These are phyloP conservation scores for Harpalus rufipes DNA, from an alignment of 2,888 invertebrate genomes.

Conservation along the genomic window DNA sequence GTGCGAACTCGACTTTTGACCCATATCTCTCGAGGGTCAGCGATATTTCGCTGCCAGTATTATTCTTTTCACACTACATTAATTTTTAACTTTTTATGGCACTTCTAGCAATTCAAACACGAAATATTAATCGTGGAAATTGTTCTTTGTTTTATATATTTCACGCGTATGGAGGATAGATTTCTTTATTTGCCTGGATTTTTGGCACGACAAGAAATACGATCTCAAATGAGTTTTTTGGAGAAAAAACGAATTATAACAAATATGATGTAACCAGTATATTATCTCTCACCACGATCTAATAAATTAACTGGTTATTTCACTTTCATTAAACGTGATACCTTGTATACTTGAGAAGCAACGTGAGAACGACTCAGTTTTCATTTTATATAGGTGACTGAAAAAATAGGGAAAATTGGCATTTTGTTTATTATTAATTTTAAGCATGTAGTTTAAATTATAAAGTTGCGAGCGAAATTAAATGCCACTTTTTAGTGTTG, in stretches of 20 bases:
- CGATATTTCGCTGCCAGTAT: slow-evolving; percentile 2
- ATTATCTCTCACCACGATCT: no score
- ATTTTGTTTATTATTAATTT: no score
- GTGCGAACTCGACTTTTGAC: slow-evolving; percentile 18
- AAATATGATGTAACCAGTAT: no score
- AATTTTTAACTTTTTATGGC: slow-evolving; percentile 24
- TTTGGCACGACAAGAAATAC: neutral
- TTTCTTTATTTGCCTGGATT: neutral
- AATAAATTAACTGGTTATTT: no score
- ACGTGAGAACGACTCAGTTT: no score
- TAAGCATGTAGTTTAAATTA: no score
- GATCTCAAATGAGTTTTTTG: neutral
- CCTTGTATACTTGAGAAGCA: no score
- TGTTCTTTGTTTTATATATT: slow-evolving; percentile 6
- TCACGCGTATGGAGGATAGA: neutral
- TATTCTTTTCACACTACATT: slow-evolving; percentile 30
- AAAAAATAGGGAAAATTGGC: no score
- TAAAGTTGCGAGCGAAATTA: no score
- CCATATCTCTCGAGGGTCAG: slow-evolving; percentile 9
- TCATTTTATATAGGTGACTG: no score
- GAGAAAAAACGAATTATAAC: neutral
- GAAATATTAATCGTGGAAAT: neutral
- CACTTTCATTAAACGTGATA: no score
- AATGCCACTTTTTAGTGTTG: no score
- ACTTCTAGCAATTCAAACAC: neutral